Percentiles rank a stretch among this genome's conserved stretches.
These are phyloP conservation scores for Planococcus citri DNA, from an alignment of 1,140 invertebrate species.

Conservation along the genomic window DNA sequence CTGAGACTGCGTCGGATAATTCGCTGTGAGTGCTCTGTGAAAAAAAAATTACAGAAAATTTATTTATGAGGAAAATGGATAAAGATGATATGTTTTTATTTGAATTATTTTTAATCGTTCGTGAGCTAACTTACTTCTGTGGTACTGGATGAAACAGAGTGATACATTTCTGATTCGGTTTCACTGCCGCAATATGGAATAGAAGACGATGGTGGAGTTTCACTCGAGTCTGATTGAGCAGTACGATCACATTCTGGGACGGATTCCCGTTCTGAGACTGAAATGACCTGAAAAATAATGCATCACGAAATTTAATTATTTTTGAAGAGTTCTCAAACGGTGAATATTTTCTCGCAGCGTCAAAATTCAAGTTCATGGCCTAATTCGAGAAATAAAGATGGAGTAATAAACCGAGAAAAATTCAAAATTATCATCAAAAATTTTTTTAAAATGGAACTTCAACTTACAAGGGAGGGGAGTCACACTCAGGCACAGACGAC, in stretches of 20 bases:
- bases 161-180: slow-evolving; percentile 65
- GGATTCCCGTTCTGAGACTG: slow-evolving; percentile 2
- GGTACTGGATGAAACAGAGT: slow-evolving; percentile 36
- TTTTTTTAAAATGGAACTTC: too few relatives aligned
- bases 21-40: slow-evolving; percentile 27
- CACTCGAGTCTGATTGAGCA: slow-evolving; percentile 29
- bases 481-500: too few relatives aligned
- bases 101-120: slow-evolving; percentile 14
- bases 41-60: background rate
- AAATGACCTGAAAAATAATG: background rate
- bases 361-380: too few relatives aligned
- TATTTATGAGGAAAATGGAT: too few relatives aligned
- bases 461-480: too few relatives aligned
- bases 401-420: too few relatives aligned
- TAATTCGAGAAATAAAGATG: too few relatives aligned
- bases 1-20: slow-evolving; percentile 38
- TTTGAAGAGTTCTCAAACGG: background rate
- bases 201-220: slow-evolving; percentile 30
- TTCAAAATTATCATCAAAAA: too few relatives aligned
- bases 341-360: too few relatives aligned
- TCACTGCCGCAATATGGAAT: slow-evolving; percentile 40
- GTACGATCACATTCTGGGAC: slow-evolving; percentile 35
- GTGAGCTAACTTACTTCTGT: background rate
- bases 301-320: background rate
- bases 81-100: slow-evolving; percentile 3